These are phyloP conservation scores for Cryptocheilus praepositus DNA, from an alignment of 2,888 invertebrate species.

Conservation along the genomic window DNA sequence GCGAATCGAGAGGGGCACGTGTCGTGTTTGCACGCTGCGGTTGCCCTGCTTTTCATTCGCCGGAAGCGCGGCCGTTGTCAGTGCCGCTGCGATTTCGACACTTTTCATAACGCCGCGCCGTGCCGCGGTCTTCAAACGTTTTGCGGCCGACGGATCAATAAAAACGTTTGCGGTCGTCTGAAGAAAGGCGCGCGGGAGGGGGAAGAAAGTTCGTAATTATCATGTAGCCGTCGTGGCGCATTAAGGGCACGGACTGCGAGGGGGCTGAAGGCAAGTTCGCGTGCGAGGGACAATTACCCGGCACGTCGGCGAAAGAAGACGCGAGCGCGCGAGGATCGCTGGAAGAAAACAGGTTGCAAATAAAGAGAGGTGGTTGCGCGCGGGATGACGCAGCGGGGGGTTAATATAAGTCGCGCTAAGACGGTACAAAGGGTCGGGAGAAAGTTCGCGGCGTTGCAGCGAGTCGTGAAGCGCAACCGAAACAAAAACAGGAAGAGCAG, in stretches of 20 bases:
- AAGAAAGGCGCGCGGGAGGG: not conserved
- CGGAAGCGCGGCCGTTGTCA: slow-evolving; percentile 30
- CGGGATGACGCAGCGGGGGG: slow-evolving; percentile 22
- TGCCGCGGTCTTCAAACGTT: too few relatives aligned
- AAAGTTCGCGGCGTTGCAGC: too few relatives aligned
- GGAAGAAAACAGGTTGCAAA: slow-evolving; percentile 26
- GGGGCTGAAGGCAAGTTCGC: slow-evolving; percentile 1
- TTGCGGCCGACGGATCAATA: too few relatives aligned
- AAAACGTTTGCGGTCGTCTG: not conserved
- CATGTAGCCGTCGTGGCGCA: slow-evolving; percentile 2
- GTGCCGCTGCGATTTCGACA: too few relatives aligned
- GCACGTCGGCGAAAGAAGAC: not conserved
- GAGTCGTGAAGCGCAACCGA: not conserved
- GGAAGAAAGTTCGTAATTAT: not conserved
- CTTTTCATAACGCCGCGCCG: too few relatives aligned
- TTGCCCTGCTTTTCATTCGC: slow-evolving; percentile 53
- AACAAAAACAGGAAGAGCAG: not conserved
- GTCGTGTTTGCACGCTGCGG: slow-evolving; percentile 31
- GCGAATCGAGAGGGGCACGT: slow-evolving; percentile 3
- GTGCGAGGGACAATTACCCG: slow-evolving; percentile 6
- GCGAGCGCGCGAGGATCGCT: slow-evolving; percentile 1
- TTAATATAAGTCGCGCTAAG: slow-evolving; percentile 48
- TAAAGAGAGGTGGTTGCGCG: not conserved
- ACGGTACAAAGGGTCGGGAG: too few relatives aligned
- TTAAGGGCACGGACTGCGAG: slow-evolving; percentile 17